Evolutionary conservation across 2,113 vertebrate species (phyloP).

Genomic region (Leptosomus discolor): DNA sequence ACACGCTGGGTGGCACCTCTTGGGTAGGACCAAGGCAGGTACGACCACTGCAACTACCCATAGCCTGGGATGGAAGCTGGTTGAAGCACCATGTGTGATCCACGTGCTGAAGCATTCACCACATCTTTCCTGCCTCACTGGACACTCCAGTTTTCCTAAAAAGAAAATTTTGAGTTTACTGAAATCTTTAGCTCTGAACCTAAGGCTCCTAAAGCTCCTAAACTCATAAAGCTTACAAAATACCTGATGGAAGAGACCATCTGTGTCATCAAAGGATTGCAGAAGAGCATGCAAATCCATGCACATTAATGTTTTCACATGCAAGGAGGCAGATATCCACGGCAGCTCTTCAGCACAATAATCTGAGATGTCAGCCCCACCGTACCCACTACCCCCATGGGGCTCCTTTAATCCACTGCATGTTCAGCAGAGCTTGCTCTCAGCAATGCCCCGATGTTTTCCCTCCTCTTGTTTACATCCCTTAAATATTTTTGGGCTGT

Average conservation of each 20-base stretch:
- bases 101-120: not conserved
- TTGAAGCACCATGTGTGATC: not conserved
- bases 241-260: not conserved
- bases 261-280: too few relatives aligned
- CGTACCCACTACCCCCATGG: fast-evolving
- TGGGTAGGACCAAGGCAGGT: not conserved
- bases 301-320: not conserved
- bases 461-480: not conserved
- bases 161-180: not conserved
- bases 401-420: not conserved
- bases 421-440: not conserved
- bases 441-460: not conserved
- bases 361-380: not conserved
- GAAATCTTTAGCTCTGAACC: not conserved
- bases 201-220: not conserved
- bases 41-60: not conserved
- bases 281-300: not conserved
- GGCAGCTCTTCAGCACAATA: not conserved
- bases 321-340: not conserved
- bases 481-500: not conserved
- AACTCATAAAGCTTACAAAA: not conserved
- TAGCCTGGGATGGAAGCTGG: not conserved
- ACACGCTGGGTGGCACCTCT: not conserved
- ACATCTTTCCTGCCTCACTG: fast-evolving
- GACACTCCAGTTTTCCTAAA: not conserved